Conservation (phyloP, 2,888 invertebrate genomes). For the Melinopterus prodromus region DNA sequence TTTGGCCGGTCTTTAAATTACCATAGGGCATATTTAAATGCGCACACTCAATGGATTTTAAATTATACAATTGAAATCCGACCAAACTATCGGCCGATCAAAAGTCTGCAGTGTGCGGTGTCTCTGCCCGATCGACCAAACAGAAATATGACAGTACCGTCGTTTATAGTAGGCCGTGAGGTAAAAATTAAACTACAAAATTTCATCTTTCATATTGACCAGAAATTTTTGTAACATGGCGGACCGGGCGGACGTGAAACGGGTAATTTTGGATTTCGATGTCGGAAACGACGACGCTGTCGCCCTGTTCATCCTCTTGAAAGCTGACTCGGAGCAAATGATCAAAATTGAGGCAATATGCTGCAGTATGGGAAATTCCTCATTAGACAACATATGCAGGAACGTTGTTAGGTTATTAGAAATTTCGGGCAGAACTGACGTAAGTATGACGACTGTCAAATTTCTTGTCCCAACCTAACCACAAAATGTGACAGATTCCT, state of each 20-base stretch:
- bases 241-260: slow-evolving; percentile 28
- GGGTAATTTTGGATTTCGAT: slow-evolving; percentile 67
- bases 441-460: slow-evolving; percentile 56
- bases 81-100: too few species aligned
- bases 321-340: slow-evolving; percentile 59
- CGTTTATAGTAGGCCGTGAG: background rate
- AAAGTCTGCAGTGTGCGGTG: too few species aligned
- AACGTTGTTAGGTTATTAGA: slow-evolving; percentile 75
- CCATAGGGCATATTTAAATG: too few species aligned
- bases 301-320: slow-evolving; percentile 65
- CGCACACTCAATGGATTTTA: too few species aligned
- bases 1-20: too few species aligned
- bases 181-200: background rate
- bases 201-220: background rate
- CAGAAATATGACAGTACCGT: too few species aligned
- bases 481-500: slow-evolving; percentile 67
- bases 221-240: background rate
- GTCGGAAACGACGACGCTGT: slow-evolving; percentile 71
- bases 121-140: too few species aligned
- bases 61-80: too few species aligned
- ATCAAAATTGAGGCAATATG: slow-evolving; percentile 73
- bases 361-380: slow-evolving; percentile 77
- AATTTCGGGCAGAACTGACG: slow-evolving; percentile 66
- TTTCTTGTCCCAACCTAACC: background rate
- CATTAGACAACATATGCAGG: slow-evolving; percentile 69